Conservation (phyloP, 2,113 vertebrate species). For the Gallinago undulata region DNA sequence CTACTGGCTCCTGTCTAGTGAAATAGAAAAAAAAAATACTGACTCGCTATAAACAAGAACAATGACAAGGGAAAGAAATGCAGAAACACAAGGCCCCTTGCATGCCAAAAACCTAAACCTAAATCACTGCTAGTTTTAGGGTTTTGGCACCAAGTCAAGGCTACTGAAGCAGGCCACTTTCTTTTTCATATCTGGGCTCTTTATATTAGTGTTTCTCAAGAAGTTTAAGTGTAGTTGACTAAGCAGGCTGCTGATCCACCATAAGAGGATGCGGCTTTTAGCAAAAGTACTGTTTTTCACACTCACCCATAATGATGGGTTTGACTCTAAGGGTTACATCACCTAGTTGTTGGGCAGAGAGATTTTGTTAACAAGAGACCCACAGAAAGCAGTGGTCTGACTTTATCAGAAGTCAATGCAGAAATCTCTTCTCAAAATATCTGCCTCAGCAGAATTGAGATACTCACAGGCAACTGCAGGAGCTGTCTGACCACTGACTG, state of each 20-base stretch:
- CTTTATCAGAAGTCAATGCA: neutral
- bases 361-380: accelerated
- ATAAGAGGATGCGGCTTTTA: accelerated
- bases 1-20: neutral
- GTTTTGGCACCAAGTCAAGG: neutral
- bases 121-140: no score
- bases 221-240: neutral
- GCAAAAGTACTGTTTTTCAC: neutral
- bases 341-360: neutral
- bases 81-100: no score
- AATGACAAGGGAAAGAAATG: neutral
- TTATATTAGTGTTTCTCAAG: neutral
- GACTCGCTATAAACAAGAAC: neutral
- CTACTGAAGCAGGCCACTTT: neutral
- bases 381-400: neutral
- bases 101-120: no score
- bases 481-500: neutral
- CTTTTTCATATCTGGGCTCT: neutral
- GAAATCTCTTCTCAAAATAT: neutral
- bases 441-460: neutral
- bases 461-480: neutral
- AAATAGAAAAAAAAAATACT: neutral
- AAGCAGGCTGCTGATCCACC: neutral
- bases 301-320: neutral
- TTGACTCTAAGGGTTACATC: neutral